Conservation (phyloP, 2,888 invertebrate genomes). For the Tethea ocularis region DNA sequence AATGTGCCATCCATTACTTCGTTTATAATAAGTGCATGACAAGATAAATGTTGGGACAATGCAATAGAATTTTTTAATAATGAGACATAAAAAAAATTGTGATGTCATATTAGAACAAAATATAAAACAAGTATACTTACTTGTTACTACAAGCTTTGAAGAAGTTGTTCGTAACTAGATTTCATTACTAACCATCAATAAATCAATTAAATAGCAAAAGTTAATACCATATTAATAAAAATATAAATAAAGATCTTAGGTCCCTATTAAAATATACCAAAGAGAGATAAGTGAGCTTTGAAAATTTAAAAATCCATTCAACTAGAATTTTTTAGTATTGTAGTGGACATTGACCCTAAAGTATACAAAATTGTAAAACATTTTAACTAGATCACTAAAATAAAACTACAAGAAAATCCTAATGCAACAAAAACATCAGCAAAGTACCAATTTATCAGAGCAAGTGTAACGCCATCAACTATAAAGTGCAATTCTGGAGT, state of each 20-base stretch:
- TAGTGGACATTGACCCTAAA: neutral
- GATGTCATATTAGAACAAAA: neutral
- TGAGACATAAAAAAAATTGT: constrained; percentile 11
- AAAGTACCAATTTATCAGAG: constrained; percentile 38
- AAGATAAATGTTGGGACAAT: constrained; percentile 45
- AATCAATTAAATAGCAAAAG: too few relatives aligned
- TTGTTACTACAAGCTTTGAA: neutral
- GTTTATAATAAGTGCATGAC: constrained; percentile 42
- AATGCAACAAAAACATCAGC: constrained; percentile 2
- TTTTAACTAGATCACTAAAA: neutral
- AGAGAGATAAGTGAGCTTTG: too few relatives aligned
- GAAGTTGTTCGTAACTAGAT: neutral
- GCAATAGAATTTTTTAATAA: constrained; percentile 31
- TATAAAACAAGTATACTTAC: neutral
- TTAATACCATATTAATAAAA: too few relatives aligned
- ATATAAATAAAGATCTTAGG: too few relatives aligned
- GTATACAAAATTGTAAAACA: neutral
- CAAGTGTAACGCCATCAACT: constrained; percentile 38
- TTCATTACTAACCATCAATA: too few relatives aligned
- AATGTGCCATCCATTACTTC: constrained; percentile 57
- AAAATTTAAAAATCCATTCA: too few relatives aligned
- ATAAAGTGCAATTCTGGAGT: constrained; percentile 38
- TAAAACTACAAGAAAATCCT: neutral
- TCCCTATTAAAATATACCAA: too few relatives aligned
- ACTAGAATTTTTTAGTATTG: too few relatives aligned